Base-by-base conservation (phyloP, 1,140 invertebrate species). In the Aleiodes sp. region DNA sequence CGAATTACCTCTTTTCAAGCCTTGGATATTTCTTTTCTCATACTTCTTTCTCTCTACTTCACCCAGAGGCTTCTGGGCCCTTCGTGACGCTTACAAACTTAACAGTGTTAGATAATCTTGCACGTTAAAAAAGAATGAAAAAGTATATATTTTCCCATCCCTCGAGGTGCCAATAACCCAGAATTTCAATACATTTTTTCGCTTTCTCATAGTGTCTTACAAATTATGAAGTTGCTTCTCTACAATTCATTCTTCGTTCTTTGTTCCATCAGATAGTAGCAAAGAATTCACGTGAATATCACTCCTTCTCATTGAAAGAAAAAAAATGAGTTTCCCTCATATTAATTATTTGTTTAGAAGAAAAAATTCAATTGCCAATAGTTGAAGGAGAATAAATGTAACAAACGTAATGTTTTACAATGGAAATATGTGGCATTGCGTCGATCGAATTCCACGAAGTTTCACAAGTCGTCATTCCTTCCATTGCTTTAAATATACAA, bases 21-120 rank as follows among this genome's bases (percentile, higher is more conserved):
- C 26, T 8, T 28, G 35, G 60, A 26, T 31, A 37, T 41, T 29
- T 41, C 16, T 43, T 29, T 65, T 28, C 19, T 62, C 28, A 28
- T 65, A 28, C 57, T 68, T 59, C 70, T 71, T 70, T 66, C 68
- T 28, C 52, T 59, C 65, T 41, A 62, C 71, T 63, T 19, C 21
- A 14, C 10, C 43, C 19, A 19, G n/a, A 9, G 33, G 24, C 21
- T 19, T n/a, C 37, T 24, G 33, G 37, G 37, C 24, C 61, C 61
- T 43, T 64, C 61, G 61, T 56, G 41, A 56, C 64, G 43, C 46
- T 31, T 28, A 57, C 39, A 60, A 68, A 24, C 46, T 12, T 19
- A 46, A 56, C 73, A 76, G 73, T 81, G 78, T 80, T 81, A 80
- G 79, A 81, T 81, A 80, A 81, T 81, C 78, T 79, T 65, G 70